A percentile compares a stretch with the other conserved stretches of the same genome.
Conservation (phyloP, 2,888 invertebrate genomes). For the Odontocolon sp. region DNA sequence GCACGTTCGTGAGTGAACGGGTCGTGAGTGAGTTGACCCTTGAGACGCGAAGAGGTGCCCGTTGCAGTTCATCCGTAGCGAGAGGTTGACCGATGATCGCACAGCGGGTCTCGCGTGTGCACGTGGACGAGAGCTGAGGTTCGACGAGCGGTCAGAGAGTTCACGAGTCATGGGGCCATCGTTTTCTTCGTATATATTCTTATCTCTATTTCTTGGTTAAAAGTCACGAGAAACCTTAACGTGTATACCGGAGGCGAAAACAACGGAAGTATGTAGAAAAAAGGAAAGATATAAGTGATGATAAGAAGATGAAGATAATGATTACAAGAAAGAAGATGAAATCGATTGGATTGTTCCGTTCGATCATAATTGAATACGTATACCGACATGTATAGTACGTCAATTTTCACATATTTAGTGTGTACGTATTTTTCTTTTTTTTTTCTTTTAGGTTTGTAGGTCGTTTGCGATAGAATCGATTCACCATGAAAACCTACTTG, state of each 20-base stretch:
- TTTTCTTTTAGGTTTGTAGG: too few species aligned
- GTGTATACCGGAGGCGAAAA: background rate
- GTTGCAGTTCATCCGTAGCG: background rate
- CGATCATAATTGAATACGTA: too few species aligned
- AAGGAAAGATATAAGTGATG: background rate
- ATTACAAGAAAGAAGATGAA: background rate
- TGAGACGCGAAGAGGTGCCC: too few species aligned
- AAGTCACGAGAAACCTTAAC: background rate
- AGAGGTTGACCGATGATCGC: conserved; percentile 44
- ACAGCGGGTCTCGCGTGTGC: conserved; percentile 38
- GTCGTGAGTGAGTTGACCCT: conserved; percentile 57
- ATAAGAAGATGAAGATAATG: background rate
- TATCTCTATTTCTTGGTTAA: background rate
- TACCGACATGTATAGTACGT: too few species aligned
- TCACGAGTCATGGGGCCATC: conserved; percentile 33
- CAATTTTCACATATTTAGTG: too few species aligned
- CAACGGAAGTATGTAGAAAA: background rate
- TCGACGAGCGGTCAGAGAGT: conserved; percentile 38
- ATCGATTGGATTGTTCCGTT: too few species aligned
- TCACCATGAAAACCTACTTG: too few species aligned
- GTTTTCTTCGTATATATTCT: conserved; percentile 8
- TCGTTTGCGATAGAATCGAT: too few species aligned
- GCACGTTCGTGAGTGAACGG: conserved; percentile 37
- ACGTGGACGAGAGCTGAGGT: conserved; percentile 14
- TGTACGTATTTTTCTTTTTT: too few species aligned